Evolutionary conservation across 2,113 vertebrate species (phyloP).

Genomic region (Procapra przewalskii): DNA sequence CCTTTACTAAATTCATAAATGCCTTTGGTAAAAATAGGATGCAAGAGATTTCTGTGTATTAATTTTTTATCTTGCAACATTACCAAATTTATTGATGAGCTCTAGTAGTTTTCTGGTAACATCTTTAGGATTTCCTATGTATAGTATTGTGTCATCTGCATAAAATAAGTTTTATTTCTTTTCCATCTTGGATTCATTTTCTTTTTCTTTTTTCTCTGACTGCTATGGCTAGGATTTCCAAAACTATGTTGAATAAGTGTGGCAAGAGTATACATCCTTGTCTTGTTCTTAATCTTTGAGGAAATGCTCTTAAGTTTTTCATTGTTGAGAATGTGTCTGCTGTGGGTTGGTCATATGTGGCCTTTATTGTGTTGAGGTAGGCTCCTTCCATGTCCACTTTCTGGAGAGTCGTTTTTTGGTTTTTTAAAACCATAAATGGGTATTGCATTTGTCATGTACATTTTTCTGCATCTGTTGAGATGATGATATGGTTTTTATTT

Average conservation of each 20-base stretch:
- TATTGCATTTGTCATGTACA: neutral
- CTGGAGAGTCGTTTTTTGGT: neutral
- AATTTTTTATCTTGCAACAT: neutral
- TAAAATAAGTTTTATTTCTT: neutral
- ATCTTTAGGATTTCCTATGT: neutral
- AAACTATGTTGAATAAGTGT: neutral
- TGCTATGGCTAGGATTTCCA: neutral
- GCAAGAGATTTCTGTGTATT: neutral
- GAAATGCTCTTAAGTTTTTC: neutral
- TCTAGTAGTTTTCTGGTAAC: neutral
- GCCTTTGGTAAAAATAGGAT: neutral
- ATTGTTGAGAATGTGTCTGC: neutral
- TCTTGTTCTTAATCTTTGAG: neutral
- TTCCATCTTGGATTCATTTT: neutral
- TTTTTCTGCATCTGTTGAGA: neutral
- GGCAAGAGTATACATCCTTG: neutral
- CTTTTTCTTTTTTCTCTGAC: neutral
- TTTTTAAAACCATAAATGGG: neutral
- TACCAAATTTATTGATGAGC: neutral
- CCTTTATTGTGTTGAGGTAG: neutral
- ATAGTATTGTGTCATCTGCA: neutral
- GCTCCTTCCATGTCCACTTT: neutral
- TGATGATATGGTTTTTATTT: neutral
- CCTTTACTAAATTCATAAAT: neutral
- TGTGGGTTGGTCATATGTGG: neutral